A percentile compares a stretch with the other conserved stretches of the same genome.
Conservation (phyloP, 2,888 invertebrate species). For the Lasioglossum lativentre region DNA sequence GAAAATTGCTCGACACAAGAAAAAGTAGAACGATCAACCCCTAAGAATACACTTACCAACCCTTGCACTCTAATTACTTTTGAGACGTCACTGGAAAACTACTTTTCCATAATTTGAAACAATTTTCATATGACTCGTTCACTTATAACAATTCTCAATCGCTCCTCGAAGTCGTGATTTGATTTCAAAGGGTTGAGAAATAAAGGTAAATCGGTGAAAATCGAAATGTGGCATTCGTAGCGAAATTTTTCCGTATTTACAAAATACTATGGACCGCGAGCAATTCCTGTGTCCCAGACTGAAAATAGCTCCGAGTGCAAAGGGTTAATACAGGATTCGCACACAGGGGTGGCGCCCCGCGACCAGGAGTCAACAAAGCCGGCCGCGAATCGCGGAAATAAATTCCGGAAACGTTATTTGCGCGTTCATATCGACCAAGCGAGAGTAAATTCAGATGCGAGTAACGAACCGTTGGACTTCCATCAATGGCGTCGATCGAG, state of each 20-base stretch:
- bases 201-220: not conserved
- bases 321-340: not conserved
- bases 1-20: constrained; percentile 51
- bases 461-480: constrained; percentile 42
- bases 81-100: not conserved
- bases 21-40: not conserved
- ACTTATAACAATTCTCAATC: no score
- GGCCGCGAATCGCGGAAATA: not conserved
- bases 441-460: constrained; percentile 30
- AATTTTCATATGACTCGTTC: no score
- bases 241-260: not conserved
- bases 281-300: not conserved
- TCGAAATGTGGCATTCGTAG: not conserved
- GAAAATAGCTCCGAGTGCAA: not conserved
- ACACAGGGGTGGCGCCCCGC: not conserved
- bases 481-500: constrained; percentile 46
- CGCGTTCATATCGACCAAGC: constrained; percentile 1
- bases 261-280: not conserved
- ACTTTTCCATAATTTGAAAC: not conserved
- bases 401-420: constrained; percentile 28
- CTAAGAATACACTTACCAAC: not conserved
- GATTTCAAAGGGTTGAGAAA: no score
- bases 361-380: constrained; percentile 16
- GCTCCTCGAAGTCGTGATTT: no score
- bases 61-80: not conserved